Evolutionary conservation across 2,797 vertebrate species (phyloP), one percentile per base, ranked within the genome.

Genomic region (Gymnopithys bicolor): DNA sequence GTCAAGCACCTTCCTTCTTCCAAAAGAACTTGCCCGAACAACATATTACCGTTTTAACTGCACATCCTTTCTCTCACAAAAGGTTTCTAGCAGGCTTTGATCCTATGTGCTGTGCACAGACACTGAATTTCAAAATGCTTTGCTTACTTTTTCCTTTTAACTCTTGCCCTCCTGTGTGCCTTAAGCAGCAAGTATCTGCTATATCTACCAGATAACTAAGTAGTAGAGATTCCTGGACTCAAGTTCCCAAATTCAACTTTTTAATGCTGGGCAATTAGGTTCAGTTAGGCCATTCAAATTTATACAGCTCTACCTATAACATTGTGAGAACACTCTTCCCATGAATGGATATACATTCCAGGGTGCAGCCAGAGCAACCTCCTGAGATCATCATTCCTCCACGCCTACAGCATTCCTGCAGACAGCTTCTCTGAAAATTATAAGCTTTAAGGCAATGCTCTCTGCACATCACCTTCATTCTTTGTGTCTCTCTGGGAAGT

Each of bases 371-470:
- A 49, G 64, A 43, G 49, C 2, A 3, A 6, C n/a, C 55, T 79
- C 75, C 75, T 2, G 17, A 66, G 39, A 73, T 73, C 13, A 39
- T 51, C 17, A 14, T 59, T 87, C 32, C 45, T 85, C n/a, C 64
- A 83, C 5, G 0, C 82, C 87, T 85, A 83, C 23, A 1, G 35
- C 78, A 80, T 59, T 85, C 79, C 64, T 74, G 37, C 75, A 91
- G 32, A 58, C 19, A 63, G 59, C n/a, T 56, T 22, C 78, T 84
- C 46, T 70, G 84, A 79, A 89, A 94, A 93, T 85, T 14, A 53
- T 5, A 67, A 81, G 53, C 56, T 95, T 93, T 83, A 80, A 85
- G 60, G 79, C 60, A 87, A 79, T 11, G 41, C 48, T 87, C 60
- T 80, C 78, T 67, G 60, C 52, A 51, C n/a, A 45, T 15, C 22